Evolutionary conservation across 2,888 invertebrate genomes (phyloP).

Genomic region (Diaphora mendica): DNA sequence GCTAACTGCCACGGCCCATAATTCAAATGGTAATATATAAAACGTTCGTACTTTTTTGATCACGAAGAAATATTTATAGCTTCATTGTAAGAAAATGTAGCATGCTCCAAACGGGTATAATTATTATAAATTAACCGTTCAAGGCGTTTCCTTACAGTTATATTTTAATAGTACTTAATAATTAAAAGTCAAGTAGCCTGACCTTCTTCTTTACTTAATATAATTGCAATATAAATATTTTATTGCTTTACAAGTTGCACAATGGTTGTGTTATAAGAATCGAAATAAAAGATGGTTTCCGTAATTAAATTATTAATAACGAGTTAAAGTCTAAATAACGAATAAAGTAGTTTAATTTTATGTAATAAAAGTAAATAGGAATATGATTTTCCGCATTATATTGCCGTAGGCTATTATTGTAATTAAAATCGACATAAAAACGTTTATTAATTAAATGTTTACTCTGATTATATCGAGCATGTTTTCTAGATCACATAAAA

Average conservation of each 20-base stretch:
- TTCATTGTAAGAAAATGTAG: constrained; percentile 29
- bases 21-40: constrained; percentile 17
- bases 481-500: not conserved
- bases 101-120: constrained; percentile 38
- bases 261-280: constrained; percentile 38
- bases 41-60: constrained; percentile 23
- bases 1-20: constrained; percentile 6
- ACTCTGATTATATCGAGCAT: not conserved
- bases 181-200: constrained; percentile 65
- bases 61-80: constrained; percentile 38
- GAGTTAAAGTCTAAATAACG: constrained; percentile 12
- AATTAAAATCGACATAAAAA: not conserved
- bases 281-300: constrained; percentile 52
- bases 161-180: constrained; percentile 70
- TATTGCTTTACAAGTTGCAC: constrained; percentile 47
- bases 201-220: constrained; percentile 61
- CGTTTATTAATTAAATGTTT: not conserved
- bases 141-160: constrained; percentile 72
- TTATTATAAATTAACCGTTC: constrained; percentile 64
- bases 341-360: constrained; percentile 24
- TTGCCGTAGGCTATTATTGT: not conserved
- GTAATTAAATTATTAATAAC: constrained; percentile 50
- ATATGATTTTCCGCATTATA: constrained; percentile 2
- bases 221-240: constrained; percentile 59
- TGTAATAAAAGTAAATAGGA: constrained; percentile 17